A percentile compares a stretch with the other conserved stretches of the same genome.
Conservation (phyloP, 2,113 vertebrate genomes). For the Pycnonotus jocosus region DNA sequence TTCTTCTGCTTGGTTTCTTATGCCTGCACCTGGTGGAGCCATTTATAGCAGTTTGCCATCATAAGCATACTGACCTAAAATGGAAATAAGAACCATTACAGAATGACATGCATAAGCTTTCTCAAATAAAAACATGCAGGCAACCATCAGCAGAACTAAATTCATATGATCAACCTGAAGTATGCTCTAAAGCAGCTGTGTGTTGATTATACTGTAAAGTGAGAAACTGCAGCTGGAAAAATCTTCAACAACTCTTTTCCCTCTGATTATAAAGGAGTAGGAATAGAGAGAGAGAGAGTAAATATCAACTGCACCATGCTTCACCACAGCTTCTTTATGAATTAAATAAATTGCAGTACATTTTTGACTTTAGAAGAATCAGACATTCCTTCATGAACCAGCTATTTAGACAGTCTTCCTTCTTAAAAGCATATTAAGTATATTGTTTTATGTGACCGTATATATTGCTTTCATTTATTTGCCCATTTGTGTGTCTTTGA, state of each 20-base stretch:
- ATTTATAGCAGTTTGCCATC: slow-evolving; percentile 16
- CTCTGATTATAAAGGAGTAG: background rate
- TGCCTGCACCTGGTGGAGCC: background rate
- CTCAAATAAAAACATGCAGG: background rate
- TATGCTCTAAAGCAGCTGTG: slow-evolving; percentile 34
- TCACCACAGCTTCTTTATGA: background rate
- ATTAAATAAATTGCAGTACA: slow-evolving; percentile 1
- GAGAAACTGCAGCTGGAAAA: slow-evolving; percentile 29
- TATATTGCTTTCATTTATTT: background rate
- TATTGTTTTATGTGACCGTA: background rate
- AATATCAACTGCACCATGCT: background rate
- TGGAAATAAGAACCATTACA: slow-evolving; percentile 8
- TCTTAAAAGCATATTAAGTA: background rate
- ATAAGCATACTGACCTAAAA: slow-evolving; percentile 28
- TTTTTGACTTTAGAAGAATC: background rate
- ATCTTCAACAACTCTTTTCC: slow-evolving; percentile 5
- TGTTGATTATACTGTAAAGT: background rate
- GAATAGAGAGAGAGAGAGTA: background rate
- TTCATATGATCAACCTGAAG: slow-evolving; percentile 28
- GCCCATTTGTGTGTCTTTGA: background rate
- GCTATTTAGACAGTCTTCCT: background rate
- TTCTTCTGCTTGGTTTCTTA: background rate
- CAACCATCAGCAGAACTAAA: slow-evolving; percentile 20
- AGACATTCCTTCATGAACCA: background rate
- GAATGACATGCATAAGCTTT: background rate